Base-by-base conservation (phyloP, 2,797 vertebrate species). In the Cynodonichthys magdalenae region DNA sequence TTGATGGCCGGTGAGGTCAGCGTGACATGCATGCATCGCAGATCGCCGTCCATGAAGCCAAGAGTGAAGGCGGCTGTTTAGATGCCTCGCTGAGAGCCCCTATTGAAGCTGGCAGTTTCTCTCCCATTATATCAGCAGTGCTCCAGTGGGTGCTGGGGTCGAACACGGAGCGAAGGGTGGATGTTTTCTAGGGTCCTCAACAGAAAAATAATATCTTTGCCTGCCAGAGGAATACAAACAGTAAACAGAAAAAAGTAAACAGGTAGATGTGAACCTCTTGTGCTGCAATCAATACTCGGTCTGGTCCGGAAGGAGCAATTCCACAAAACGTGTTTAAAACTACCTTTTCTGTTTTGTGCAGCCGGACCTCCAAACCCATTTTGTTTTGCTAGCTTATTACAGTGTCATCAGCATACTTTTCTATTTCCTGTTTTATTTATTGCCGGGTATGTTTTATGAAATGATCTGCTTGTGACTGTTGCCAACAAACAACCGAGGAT, bases 171-270 rank as follows among this genome's bases (percentile, higher is more conserved):
- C 31, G 15, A 61, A 24, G 69, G 79, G 75, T 63, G 78, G 72
- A 58, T 27, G 60, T 85, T 82, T 82, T 90, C 85, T 80, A 87
- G 76, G 78, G 88, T 89, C 81, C 88, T 92, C 84, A 52, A 89
- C 67, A 27, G 77, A 84, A 79, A 86, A 84, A 86, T 79, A 77
- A 86, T 84, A 84, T 87, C 81, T 87, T 90, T 84, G 64, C 53
- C 65, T 82, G 82, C 83, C 84, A 87, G 76, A 86, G 81, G 71
- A 88, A 90, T 76, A 80, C 79, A 88, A 90, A 90, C 83, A 89
- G 86, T 87, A 92, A 87, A 90, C 83, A 89, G 74, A 74, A 64
- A 24, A 85, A 83, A 79, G 79, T 81, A 87, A 89, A 90, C 85
- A 79, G 64, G 57, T 56, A 69, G 63, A 76, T 78, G 75, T 82